Evolutionary conservation across 2,797 vertebrate genomes (phyloP).

Genomic region (Erethizon dorsatum): DNA sequence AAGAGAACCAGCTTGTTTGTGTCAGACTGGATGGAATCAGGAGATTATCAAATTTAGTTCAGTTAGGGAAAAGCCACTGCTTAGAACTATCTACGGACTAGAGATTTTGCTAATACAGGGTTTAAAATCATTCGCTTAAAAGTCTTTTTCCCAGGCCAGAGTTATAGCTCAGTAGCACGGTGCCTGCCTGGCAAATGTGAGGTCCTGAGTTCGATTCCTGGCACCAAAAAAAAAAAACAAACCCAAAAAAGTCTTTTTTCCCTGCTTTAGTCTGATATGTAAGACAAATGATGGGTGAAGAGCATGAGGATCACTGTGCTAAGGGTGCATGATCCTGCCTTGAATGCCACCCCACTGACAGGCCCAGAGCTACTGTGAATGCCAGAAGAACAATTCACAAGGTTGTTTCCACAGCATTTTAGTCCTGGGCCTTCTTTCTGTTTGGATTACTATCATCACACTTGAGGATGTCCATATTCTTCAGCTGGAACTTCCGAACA

Average conservation of each 20-base stretch:
- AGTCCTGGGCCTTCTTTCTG: neutral
- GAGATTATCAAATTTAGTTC: neutral
- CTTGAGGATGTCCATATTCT: neutral
- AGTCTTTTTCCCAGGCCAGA: too few relatives aligned
- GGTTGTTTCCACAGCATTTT: neutral
- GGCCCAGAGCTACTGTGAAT: neutral
- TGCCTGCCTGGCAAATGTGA: too few relatives aligned
- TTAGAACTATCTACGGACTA: neutral
- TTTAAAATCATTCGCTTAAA: neutral
- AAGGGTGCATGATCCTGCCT: neutral
- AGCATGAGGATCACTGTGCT: neutral
- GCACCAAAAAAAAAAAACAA: too few relatives aligned
- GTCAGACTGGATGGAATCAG: neutral
- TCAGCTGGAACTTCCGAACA: neutral
- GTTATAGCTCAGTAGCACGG: too few relatives aligned
- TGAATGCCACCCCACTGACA: neutral
- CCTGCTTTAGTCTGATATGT: neutral
- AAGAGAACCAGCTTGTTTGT: neutral
- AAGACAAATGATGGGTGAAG: neutral
- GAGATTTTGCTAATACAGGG: neutral
- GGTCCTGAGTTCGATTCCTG: too few relatives aligned
- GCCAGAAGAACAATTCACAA: too few relatives aligned
- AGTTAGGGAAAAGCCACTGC: neutral
- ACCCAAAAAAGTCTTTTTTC: neutral
- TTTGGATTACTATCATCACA: neutral